Evolutionary conservation across 2,888 invertebrate species (phyloP).

Genomic region (Bombyx huttoni): DNA sequence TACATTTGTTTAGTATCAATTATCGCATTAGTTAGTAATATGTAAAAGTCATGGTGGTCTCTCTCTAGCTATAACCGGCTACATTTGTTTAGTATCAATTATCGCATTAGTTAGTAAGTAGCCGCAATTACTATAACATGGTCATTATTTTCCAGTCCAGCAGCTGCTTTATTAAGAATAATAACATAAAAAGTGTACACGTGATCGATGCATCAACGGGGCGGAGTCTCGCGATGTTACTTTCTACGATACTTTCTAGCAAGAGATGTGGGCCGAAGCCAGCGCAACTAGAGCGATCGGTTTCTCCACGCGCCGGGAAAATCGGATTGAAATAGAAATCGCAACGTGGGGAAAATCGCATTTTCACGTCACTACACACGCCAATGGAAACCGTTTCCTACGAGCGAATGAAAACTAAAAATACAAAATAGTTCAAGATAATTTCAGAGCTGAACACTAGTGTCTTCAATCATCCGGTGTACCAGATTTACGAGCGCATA

Average conservation of each 20-base stretch:
- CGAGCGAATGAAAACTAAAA: background rate
- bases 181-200: slow-evolving; percentile 20
- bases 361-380: slow-evolving; percentile 56
- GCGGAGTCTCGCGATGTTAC: slow-evolving; percentile 62
- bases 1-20: background rate
- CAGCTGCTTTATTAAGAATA: background rate
- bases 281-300: slow-evolving; percentile 68
- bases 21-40: slow-evolving; percentile 2
- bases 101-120: background rate
- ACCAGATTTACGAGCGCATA: background rate
- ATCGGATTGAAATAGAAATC: slow-evolving; percentile 72
- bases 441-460: no score
- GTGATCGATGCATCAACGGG: slow-evolving; percentile 56
- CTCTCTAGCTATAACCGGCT: no score
- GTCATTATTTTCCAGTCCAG: slow-evolving; percentile 2
- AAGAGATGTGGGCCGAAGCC: slow-evolving; percentile 66
- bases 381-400: slow-evolving; percentile 9
- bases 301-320: slow-evolving; percentile 68
- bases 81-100: background rate
- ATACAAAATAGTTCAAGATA: background rate
- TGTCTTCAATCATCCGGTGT: background rate
- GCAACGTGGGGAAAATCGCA: slow-evolving; percentile 57
- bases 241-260: slow-evolving; percentile 72
- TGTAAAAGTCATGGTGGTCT: no score
- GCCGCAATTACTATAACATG: slow-evolving; percentile 8